Evolutionary conservation across 1,140 invertebrate genomes (phyloP), one percentile per base, ranked within the genome.

Genomic region (Epicauta chinensis): DNA sequence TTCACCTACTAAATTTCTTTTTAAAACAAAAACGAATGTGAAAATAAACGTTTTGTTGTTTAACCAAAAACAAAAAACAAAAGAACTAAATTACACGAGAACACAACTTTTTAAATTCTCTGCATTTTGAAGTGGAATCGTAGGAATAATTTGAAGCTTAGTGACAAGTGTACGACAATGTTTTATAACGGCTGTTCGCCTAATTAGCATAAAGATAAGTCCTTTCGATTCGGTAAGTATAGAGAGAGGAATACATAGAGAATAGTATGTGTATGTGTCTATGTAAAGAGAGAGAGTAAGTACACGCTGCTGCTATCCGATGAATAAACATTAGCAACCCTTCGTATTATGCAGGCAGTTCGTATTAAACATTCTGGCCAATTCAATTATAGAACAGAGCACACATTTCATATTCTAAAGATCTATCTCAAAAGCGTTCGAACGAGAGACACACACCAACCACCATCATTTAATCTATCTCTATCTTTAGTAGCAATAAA

Each of bases 321-420:
- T 64, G 63, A 64, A 64, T 64, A 64, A 61, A 64, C 63, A 64
- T 64, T 63, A 64, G 63, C 61, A 59, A 53, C 60, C 58, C 61
- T 63, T 62, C 61, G 55, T 59, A 64, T 64, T 64, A 64, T 64
- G 62, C 62, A 63, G 52, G 59, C 58, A 51, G 51, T 51, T 55
- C 51, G 54, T 58, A 60, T 64, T 62, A 64, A 62, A 64, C 60
- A 62, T 63, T 63, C 63, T 62, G 59, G 61, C 63, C 63, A 64
- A 64, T 63, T 64, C 63, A 64, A 64, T 64, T 63, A 64, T 63
- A 61, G 59, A 61, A 58, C 54, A 61, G 51, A 56, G 46, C 54
- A 56, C 54, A 58, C 61, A 60, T 62, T 62, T 62, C 60, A 58
- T 58, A 62, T 60, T 58, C 58, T 43, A 52, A 5, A 7, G 47